Conservation (phyloP, 2,113 vertebrate species). For the Podarcis cretensis region DNA sequence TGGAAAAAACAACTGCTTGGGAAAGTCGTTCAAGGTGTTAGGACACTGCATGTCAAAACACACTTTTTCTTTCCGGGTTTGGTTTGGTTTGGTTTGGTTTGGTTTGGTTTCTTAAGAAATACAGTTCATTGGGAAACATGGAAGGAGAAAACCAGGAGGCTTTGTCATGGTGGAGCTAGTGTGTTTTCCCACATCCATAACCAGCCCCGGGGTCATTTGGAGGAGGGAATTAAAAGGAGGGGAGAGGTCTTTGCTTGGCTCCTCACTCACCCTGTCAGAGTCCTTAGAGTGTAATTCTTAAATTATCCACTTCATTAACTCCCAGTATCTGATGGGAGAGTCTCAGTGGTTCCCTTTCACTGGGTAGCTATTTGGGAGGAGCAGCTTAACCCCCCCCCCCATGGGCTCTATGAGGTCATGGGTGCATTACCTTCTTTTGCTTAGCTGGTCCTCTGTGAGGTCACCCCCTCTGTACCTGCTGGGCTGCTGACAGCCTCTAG, state of each 20-base stretch:
- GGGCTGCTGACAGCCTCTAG: neutral
- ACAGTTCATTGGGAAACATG: no score
- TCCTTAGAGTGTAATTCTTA: neutral
- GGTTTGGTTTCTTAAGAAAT: no score
- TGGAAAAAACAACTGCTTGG: neutral
- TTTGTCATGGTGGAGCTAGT: neutral
- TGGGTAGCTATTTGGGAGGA: neutral
- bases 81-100: no score
- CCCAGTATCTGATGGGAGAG: neutral
- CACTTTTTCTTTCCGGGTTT: no score
- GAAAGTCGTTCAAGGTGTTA: no score
- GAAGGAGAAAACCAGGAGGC: neutral
- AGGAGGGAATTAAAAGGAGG: neutral
- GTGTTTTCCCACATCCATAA: neutral
- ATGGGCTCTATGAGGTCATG: constrained; percentile 20
- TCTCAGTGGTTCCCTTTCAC: neutral
- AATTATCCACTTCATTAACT: neutral
- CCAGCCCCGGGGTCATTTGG: neutral
- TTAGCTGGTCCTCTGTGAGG: constrained; percentile 10
- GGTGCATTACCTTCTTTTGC: neutral
- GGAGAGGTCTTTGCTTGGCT: neutral
- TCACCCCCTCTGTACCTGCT: neutral
- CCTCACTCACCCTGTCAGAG: neutral
- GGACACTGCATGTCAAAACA: no score
- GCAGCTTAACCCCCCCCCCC: neutral